Evolutionary conservation across 2,797 vertebrate species (phyloP).

Genomic region (Valencia hispanica): DNA sequence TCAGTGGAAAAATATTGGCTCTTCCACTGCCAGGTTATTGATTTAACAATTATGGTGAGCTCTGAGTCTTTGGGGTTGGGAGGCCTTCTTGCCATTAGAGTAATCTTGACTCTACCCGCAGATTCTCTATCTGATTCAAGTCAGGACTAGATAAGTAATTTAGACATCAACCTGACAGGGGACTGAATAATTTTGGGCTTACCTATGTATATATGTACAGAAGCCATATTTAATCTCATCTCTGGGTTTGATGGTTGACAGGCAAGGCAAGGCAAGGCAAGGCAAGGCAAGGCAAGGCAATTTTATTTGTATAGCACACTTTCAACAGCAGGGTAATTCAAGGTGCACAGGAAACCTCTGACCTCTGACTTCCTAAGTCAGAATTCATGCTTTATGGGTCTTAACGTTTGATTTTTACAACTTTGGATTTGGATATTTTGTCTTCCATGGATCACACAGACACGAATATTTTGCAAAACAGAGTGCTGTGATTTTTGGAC

Average conservation of each 20-base stretch:
- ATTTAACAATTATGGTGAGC: no score
- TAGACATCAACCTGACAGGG: neutral
- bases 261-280: no score
- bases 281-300: no score
- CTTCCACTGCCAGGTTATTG: neutral
- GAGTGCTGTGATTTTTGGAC: no score
- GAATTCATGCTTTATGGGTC: neutral
- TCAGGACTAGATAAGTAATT: no score
- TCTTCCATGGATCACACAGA: neutral
- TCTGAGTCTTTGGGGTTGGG: no score
- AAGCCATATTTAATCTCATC: neutral
- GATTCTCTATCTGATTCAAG: neutral
- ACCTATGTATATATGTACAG: neutral
- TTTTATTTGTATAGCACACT: no score
- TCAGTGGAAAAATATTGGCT: neutral
- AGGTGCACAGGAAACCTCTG: no score
- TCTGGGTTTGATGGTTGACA: neutral
- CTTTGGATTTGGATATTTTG: neutral
- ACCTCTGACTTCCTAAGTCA: neutral
- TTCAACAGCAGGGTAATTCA: no score
- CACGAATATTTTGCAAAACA: neutral
- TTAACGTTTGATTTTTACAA: neutral
- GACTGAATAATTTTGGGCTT: neutral
- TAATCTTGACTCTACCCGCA: no score
- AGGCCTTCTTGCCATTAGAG: no score